phyloP scores from a whole-genome alignment of 2,888 invertebrate genomes.

The Aspidiotus rigidus region DNA sequence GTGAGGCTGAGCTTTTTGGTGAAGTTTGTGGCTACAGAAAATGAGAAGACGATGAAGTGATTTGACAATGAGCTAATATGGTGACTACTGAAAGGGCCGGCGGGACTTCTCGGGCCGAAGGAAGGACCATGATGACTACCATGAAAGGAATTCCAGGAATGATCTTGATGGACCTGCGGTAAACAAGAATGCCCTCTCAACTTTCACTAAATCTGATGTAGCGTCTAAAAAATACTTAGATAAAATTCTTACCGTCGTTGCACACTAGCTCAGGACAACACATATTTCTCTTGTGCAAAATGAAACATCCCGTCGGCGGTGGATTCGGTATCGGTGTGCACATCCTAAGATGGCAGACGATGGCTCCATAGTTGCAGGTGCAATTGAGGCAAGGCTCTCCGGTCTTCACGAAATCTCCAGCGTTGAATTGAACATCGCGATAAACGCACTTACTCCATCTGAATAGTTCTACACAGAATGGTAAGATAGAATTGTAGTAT shows the following conservation, averaged over 20 bases:
- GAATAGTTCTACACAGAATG: not conserved
- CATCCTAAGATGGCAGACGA: constrained; percentile 66
- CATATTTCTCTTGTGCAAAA: constrained; percentile 56
- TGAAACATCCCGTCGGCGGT: constrained; percentile 62
- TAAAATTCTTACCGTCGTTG: constrained; percentile 47
- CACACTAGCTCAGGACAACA: constrained; percentile 75
- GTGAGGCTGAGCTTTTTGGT: too few relatives aligned
- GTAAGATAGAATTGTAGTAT: not conserved
- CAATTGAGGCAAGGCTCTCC: constrained; percentile 70
- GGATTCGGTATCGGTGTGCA: constrained; percentile 67
- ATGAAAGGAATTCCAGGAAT: too few relatives aligned
- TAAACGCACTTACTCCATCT: not conserved
- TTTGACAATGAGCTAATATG: too few relatives aligned
- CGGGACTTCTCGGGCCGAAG: too few relatives aligned
- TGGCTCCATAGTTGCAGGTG: constrained; percentile 59
- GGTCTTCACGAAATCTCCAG: constrained; percentile 56
- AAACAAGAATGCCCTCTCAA: too few relatives aligned
- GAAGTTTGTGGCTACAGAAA: too few relatives aligned
- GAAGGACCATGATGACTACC: too few relatives aligned
- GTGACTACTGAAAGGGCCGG: too few relatives aligned
- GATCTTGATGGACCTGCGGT: too few relatives aligned
- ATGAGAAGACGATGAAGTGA: too few relatives aligned
- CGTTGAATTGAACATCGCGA: constrained; percentile 45
- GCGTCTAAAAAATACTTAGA: not conserved
- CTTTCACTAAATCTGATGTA: too few relatives aligned